phyloP scores from a whole-genome alignment of 1,140 invertebrate genomes.

The Parapsyche elsis region DNA sequence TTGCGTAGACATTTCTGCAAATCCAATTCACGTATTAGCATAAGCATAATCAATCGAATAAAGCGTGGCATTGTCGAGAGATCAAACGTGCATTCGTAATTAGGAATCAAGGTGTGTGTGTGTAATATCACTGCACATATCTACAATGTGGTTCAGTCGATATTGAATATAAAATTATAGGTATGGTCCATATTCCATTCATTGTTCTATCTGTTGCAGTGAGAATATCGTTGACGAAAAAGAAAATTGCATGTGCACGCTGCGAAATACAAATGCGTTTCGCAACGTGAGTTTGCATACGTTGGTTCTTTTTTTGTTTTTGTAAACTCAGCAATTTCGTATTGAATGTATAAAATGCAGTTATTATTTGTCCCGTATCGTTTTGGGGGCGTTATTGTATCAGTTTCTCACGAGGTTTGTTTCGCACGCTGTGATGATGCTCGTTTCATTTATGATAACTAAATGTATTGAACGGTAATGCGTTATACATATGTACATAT shows the following conservation, averaged over 20 bases:
- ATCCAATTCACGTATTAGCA: not conserved
- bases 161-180: not conserved
- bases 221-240: not conserved
- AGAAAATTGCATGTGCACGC: not conserved
- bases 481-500: no score
- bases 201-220: not conserved
- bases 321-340: not conserved
- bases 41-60: not conserved
- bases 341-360: not conserved
- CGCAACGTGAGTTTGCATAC: not conserved
- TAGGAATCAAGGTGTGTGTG: constrained; percentile 1
- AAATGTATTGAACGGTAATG: no score
- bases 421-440: not conserved
- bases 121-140: not conserved
- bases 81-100: constrained; percentile 15
- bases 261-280: not conserved
- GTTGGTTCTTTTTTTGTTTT: not conserved
- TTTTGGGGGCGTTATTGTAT: not conserved
- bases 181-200: constrained; percentile 3
- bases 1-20: not conserved
- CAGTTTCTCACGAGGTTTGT: not conserved
- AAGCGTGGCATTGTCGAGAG: not conserved
- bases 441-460: no score
- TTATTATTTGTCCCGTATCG: not conserved
- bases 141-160: not conserved